Evolutionary conservation across 1,140 invertebrate species (phyloP).

Genomic region (Platyura marginata): DNA sequence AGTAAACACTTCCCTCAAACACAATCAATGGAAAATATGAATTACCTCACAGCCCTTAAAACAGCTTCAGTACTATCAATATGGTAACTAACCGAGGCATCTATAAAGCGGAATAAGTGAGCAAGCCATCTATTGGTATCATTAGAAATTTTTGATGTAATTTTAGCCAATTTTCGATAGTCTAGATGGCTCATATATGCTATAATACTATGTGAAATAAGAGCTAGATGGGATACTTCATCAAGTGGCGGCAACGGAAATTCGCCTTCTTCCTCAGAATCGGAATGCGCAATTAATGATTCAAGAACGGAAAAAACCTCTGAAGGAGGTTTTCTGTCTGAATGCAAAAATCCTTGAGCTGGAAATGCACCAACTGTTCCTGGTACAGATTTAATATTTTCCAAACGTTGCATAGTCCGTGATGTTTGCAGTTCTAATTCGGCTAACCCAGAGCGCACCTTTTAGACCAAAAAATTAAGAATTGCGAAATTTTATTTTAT

Average conservation of each 20-base stretch:
- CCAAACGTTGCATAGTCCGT: conserved; percentile 18
- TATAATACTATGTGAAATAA: conserved; percentile 23
- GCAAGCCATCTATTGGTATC: conserved; percentile 20
- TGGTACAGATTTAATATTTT: conserved; percentile 9
- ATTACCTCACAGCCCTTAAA: conserved; percentile 10
- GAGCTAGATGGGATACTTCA: conserved; percentile 21
- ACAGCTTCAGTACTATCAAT: conserved; percentile 18
- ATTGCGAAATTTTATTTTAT: not conserved
- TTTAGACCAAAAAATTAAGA: conserved; percentile 1
- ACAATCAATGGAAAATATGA: not conserved
- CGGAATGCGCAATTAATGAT: conserved; percentile 17
- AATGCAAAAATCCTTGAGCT: conserved; percentile 6
- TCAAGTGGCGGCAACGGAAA: conserved; percentile 20
- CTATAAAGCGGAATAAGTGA: conserved; percentile 16
- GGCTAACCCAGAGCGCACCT: conserved; percentile 23
- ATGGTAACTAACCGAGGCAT: conserved; percentile 16
- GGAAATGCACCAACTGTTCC: not conserved
- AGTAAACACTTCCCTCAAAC: not conserved
- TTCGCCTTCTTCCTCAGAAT: conserved; percentile 21
- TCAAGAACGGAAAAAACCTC: conserved; percentile 21
- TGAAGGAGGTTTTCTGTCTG: conserved; percentile 17
- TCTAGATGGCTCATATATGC: conserved; percentile 21
- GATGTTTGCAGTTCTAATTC: conserved; percentile 20
- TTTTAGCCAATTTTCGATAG: conserved; percentile 15
- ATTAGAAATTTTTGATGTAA: conserved; percentile 18